phyloP scores from a whole-genome alignment of 2,888 invertebrate species.

The Epinotia ramella region DNA sequence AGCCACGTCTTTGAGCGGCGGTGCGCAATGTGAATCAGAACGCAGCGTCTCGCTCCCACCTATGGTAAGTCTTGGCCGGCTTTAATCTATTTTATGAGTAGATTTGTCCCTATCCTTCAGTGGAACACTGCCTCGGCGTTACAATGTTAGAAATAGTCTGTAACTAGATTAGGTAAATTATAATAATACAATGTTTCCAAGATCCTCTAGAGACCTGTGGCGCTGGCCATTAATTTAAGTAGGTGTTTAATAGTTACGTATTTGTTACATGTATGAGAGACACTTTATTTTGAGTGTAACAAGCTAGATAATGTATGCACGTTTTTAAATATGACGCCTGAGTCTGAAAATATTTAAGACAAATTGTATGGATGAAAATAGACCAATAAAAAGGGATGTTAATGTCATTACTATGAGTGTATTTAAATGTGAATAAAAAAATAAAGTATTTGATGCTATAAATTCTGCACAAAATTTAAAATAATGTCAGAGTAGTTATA shows the following conservation, averaged over 20 bases:
- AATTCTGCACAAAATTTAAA: slow-evolving; percentile 13
- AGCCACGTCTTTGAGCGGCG: too few species aligned
- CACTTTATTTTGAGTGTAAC: slow-evolving; percentile 1
- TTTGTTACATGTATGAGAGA: slow-evolving; percentile 10
- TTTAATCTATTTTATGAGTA: background rate
- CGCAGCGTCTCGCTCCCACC: too few species aligned
- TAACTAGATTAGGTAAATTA: slow-evolving; percentile 26
- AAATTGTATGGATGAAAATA: slow-evolving; percentile 3
- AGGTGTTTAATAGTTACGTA: slow-evolving; percentile 8
- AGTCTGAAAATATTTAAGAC: background rate
- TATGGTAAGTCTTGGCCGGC: too few species aligned
- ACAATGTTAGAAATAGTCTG: slow-evolving; percentile 3
- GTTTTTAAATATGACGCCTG: background rate
- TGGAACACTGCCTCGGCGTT: slow-evolving; percentile 28
- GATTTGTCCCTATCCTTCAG: slow-evolving; percentile 15
- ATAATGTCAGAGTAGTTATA: background rate
- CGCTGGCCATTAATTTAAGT: slow-evolving; percentile 30
- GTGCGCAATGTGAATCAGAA: too few species aligned
- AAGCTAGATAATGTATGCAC: slow-evolving; percentile 8
- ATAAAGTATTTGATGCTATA: slow-evolving; percentile 4
- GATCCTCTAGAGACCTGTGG: slow-evolving; percentile 11
- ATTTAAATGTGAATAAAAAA: background rate
- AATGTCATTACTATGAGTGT: background rate
- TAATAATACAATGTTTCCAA: slow-evolving; percentile 18
- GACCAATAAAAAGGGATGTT: background rate